phyloP scores from a whole-genome alignment of 2,113 vertebrate genomes.

The Paradoxurus hermaphroditus region DNA sequence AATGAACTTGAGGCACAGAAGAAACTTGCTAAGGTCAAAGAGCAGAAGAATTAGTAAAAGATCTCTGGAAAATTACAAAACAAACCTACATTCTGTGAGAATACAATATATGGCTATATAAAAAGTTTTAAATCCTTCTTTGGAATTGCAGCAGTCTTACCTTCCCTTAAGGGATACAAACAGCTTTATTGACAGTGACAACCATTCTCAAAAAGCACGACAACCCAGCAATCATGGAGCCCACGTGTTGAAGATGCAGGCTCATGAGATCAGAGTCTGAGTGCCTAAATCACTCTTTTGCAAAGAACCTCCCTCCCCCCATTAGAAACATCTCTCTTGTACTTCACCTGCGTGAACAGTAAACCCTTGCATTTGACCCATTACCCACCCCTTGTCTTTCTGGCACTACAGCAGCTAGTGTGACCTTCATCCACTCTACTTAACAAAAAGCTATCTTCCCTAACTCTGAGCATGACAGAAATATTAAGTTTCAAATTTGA shows the following conservation, averaged over 20 bases:
- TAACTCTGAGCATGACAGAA: neutral
- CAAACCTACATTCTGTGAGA: neutral
- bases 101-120: neutral
- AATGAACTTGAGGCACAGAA: neutral
- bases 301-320: neutral
- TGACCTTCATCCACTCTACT: neutral
- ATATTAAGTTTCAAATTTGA: neutral
- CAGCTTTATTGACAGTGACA: neutral
- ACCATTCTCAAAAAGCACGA: neutral
- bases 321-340: neutral
- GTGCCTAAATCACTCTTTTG: neutral
- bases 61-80: neutral
- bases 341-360: neutral
- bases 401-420: neutral
- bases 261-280: neutral
- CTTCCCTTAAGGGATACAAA: neutral
- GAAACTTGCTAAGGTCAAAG: neutral
- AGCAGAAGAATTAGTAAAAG: neutral
- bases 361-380: neutral
- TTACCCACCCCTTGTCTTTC: neutral
- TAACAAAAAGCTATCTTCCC: neutral
- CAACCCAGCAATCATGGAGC: neutral
- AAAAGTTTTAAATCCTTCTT: neutral
- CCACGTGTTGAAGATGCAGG: fast-evolving
- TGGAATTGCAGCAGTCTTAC: neutral